Conservation (phyloP, 2,113 vertebrate species). For the Melanerpes aurifrons region DNA sequence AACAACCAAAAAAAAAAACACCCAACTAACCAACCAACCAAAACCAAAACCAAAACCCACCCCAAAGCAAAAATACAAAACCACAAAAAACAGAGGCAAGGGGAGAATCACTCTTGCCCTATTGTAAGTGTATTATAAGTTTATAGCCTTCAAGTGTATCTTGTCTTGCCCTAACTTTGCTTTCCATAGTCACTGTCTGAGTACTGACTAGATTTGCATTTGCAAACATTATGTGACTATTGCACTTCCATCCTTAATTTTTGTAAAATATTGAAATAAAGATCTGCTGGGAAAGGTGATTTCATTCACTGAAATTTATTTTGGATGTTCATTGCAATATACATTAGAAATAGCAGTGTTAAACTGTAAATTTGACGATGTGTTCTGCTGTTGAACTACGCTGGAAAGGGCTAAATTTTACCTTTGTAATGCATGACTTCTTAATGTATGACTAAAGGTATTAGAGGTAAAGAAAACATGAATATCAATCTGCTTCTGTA, state of each 20-base stretch:
- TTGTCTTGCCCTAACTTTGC: background rate
- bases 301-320: background rate
- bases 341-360: background rate
- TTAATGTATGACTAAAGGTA: constrained; percentile 37
- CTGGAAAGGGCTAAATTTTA: background rate
- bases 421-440: constrained; percentile 14
- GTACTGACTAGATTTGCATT: background rate
- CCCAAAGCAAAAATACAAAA: no score
- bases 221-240: background rate
- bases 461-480: constrained; percentile 68
- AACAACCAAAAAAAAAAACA: no score
- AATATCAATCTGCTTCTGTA: constrained; percentile 72
- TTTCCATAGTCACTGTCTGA: background rate
- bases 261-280: background rate
- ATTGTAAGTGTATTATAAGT: background rate
- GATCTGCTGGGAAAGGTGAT: background rate
- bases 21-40: no score
- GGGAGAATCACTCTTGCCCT: background rate
- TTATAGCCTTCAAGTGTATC: background rate
- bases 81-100: background rate
- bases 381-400: background rate
- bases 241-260: background rate
- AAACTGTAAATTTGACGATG: background rate
- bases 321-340: background rate
- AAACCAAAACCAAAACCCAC: no score